phyloP scores from a whole-genome alignment of 2,113 vertebrate species.

The Paralichthys olivaceus region DNA sequence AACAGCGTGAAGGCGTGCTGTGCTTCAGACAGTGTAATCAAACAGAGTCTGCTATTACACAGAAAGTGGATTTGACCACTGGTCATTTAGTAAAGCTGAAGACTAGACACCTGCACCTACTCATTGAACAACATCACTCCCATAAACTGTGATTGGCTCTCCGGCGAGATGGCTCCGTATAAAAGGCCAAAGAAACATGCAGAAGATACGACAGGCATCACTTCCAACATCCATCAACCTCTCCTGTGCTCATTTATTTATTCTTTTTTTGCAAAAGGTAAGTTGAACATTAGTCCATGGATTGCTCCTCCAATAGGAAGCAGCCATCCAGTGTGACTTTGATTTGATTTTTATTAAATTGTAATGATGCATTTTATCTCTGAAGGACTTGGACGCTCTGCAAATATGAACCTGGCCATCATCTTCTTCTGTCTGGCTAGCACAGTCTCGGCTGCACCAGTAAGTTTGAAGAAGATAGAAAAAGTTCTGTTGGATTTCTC shows the following conservation, averaged over 20 bases:
- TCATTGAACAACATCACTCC: constrained; percentile 57
- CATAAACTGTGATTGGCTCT: constrained; percentile 46
- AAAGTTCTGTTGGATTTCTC: not conserved
- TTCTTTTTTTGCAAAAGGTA: constrained; percentile 44
- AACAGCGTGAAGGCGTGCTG: constrained; percentile 34
- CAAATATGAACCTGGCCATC: constrained; percentile 73
- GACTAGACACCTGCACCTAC: constrained; percentile 68
- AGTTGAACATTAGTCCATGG: constrained; percentile 23
- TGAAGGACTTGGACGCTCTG: constrained; percentile 27
- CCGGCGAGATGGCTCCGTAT: constrained; percentile 48
- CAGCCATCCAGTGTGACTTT: not conserved
- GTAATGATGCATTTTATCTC: constrained; percentile 5
- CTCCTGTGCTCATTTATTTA: not conserved
- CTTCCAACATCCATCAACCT: constrained; percentile 8
- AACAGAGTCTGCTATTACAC: constrained; percentile 68
- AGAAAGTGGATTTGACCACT: constrained; percentile 75
- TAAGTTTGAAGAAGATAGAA: constrained; percentile 50
- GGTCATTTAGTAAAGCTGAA: constrained; percentile 83
- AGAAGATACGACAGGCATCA: constrained; percentile 30
- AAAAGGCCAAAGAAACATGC: constrained; percentile 50
- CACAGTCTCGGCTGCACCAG: constrained; percentile 74
- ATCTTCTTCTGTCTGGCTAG: constrained; percentile 74
- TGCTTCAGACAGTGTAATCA: constrained; percentile 71
- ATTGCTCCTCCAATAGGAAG: not conserved
- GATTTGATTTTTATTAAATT: not conserved